phyloP scores from a whole-genome alignment of 2,113 vertebrate genomes.

The Perca fluviatilis region DNA sequence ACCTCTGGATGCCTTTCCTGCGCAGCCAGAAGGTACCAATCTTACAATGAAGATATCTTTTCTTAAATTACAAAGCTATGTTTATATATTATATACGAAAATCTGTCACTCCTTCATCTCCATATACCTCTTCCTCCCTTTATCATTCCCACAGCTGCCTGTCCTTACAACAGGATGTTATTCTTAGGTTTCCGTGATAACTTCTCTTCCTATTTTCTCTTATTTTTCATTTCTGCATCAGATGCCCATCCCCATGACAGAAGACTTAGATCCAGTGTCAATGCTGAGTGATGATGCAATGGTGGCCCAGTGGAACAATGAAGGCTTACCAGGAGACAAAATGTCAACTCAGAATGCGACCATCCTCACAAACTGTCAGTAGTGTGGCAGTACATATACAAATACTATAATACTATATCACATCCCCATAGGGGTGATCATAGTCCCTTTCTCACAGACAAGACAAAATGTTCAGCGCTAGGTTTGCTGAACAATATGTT shows the following conservation, averaged over 20 bases:
- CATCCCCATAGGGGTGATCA: not conserved
- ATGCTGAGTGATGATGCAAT: conserved; percentile 83
- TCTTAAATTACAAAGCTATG: not conserved
- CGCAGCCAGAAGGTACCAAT: conserved; percentile 76
- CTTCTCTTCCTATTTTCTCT: not conserved
- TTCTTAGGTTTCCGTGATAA: not conserved
- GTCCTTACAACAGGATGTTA: not conserved
- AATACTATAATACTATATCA: not conserved
- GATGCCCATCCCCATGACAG: conserved; percentile 82
- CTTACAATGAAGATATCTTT: not conserved
- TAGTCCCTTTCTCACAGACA: not conserved
- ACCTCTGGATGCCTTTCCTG: conserved; percentile 82
- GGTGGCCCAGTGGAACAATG: conserved; percentile 86
- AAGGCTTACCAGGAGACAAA: conserved; percentile 83
- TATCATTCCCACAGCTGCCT: not conserved
- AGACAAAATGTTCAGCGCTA: not conserved
- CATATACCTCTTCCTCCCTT: not conserved
- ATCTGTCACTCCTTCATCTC: not conserved
- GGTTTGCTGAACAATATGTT: not conserved
- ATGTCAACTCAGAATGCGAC: conserved; percentile 85
- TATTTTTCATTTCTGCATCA: conserved; percentile 56
- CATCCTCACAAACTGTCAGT: conserved; percentile 81
- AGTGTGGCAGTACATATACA: not conserved
- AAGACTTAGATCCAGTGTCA: conserved; percentile 82
- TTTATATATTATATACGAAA: not conserved